Percentiles rank a stretch among this genome's conserved stretches.
phyloP scores from a whole-genome alignment of 2,113 vertebrate species.

The Sus scrofa region T2T-Sscrofa CM000827.6:58609001-58609500 shows the following conservation, averaged over 20 bases:
- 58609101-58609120: slow-evolving; percentile 46
- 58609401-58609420: not conserved
- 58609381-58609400: not conserved
- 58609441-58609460: not conserved
- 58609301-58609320: not conserved
- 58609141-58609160: not conserved
- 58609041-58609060: not conserved
- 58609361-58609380: not conserved
- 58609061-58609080: slow-evolving; percentile 13
- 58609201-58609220: slow-evolving; percentile 2
- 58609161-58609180: not conserved
- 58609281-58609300: slow-evolving; percentile 9
- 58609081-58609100: not conserved
- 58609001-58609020: not conserved
- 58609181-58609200: not conserved
- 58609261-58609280: slow-evolving; percentile 27
- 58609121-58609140: not conserved
- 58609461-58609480: not conserved
- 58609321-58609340: not conserved
- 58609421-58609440: slow-evolving; percentile 6
- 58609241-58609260: not conserved
- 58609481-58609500: not conserved
- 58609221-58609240: slow-evolving; percentile 3
- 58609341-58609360: slow-evolving; percentile 26
- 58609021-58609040: not conserved